Base-by-base conservation (phyloP, 2,888 invertebrate species). In the Cataglyphis altisquamis region DNA sequence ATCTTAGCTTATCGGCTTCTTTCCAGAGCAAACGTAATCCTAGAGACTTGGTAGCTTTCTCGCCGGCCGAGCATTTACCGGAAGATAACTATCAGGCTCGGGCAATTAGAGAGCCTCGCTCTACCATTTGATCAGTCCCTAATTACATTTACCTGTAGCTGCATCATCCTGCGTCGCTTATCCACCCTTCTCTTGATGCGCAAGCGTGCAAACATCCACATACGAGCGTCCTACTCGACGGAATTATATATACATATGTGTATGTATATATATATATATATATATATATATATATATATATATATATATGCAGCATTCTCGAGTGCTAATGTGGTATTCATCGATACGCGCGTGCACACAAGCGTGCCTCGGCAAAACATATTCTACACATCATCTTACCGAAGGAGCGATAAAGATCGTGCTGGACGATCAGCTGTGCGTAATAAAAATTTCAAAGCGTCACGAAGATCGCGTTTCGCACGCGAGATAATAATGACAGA, bases 61-160 rank as follows among this genome's bases (percentile, higher is more conserved):
- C 70, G 82, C 84, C 75, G 82, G 80, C 70, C 83, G 72, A 55
- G 84, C 75, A 84, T 87, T 84, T 84, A 87, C 66, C 84, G 83
- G 86, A 89, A 88, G 89, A 82, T 86, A 84, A 88, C 86, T 87
- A 89, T 89, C 89, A n/a, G 82, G 83, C 85, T 83, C 87, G 88
- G 86, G 82, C 89, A 90, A 91, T 92, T 91, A 91, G 88, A 90
- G 88, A 89, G 87, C 48, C 55, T 82, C 74, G 89, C 91, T 92
- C 52, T 90, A 91, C 90, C 88, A 86, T 91, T 90, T 92, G 91
- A 92, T 93, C 90, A 91, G 91, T 88, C 91, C 89, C 90, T 93
- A 93, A 93, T 93, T 93, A 93, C 91, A 89, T 93, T 93, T 92
- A 92, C 93, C 90, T 91, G 92, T 91, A 91, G 89, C 90, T 89